Base-by-base conservation (phyloP, 2,888 invertebrate genomes). In the Lepidocyrtoides sp. region DNA sequence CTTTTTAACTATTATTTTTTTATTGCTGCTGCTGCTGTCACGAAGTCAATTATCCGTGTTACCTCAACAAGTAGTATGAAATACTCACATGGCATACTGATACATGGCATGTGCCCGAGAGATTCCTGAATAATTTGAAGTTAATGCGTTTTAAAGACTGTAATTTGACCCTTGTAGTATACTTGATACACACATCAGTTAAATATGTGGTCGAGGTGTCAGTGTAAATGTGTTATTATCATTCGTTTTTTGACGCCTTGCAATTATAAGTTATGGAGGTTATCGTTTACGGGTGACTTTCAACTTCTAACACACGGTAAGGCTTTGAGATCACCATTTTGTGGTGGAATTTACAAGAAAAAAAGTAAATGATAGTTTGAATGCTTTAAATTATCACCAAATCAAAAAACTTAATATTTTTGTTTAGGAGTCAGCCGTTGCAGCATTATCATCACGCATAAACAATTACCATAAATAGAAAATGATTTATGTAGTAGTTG, bases 1-100 rank as follows among this genome's bases (percentile, higher is more conserved):
- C 7, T 26, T 36, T 36, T 36, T 36, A 7, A 36, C 36, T 36
- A 36, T 36, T 36, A 36, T 36, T 60, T 60, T 23, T 32, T 66
- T 32, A 66, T 7, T 66, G 12, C 29, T 48, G 12, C 12, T n/a
- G 20, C 36, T 72, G 41, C 36, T 29, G 66, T 32, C 66, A 75
- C 48, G 48, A 77, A 77, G 77, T 77, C 77, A 77, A 54, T 77
- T 77, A 77, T 54, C 77, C 54, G 36, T 77, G 26, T 51, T 51
- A 51, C 77, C 72, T 72, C 44, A 44, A 72, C 72, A 66, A 26
- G 36, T 14, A 2, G n/a, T 51, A 51, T 14, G 12, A 23, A 41
- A 36, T 20, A 12, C 10, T n/a, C n/a, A n/a, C n/a, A n/a, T n/a
- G n/a, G n/a, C n/a, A n/a, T n/a, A n/a, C 3, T 44, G 20, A 20